phyloP scores from a whole-genome alignment of 2,888 invertebrate genomes.

The Nemurella pictetii region DNA sequence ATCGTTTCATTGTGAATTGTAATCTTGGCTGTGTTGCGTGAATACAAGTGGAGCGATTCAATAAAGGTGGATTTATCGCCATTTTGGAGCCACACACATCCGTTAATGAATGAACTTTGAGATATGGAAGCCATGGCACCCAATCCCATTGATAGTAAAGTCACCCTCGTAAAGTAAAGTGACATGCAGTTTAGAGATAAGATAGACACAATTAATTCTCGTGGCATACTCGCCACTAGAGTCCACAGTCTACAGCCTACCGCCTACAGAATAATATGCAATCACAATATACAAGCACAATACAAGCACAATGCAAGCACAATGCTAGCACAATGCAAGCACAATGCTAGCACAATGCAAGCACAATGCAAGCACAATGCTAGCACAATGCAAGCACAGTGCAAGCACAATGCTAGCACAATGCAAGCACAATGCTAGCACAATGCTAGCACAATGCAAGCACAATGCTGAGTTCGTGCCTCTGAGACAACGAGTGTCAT shows the following conservation, averaged over 20 bases:
- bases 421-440: no score
- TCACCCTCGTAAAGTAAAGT: background rate
- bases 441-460: background rate
- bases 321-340: no score
- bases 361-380: no score
- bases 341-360: no score
- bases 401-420: no score
- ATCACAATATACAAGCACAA: no score
- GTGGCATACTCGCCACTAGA: no score
- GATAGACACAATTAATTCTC: background rate
- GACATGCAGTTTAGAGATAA: background rate
- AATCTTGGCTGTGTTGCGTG: background rate
- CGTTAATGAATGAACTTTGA: background rate
- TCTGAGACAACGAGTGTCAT: background rate
- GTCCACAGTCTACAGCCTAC: no score
- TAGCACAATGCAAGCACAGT: no score
- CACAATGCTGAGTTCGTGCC: no score
- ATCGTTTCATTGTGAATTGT: background rate
- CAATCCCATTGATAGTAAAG: background rate
- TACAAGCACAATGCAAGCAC: no score
- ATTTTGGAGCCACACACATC: background rate
- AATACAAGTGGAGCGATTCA: background rate
- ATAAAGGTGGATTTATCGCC: background rate
- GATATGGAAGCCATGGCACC: background rate
- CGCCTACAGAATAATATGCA: no score